These are phyloP conservation scores for Alethe castanea DNA, from an alignment of 2,113 vertebrate species.

Conservation along the genomic window DNA sequence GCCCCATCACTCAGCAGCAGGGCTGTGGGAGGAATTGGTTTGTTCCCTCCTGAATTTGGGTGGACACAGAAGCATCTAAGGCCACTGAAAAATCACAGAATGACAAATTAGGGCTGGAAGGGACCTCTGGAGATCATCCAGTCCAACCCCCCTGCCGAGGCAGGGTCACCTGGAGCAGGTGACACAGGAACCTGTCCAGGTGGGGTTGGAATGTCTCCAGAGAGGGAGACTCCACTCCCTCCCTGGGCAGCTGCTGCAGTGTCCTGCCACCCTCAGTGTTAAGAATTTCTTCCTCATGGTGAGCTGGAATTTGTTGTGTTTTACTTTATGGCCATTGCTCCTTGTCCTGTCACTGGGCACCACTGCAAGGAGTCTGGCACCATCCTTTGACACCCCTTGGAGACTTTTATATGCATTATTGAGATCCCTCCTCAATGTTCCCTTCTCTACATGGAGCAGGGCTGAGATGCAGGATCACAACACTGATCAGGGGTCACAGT, in stretches of 20 bases:
- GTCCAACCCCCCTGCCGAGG: background rate
- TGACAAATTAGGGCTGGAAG: background rate
- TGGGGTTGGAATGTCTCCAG: background rate
- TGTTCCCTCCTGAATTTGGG: background rate
- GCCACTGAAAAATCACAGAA: background rate
- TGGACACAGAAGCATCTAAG: background rate
- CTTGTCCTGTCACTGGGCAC: background rate
- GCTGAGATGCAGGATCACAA: background rate
- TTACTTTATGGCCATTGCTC: background rate
- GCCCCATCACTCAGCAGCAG: rapidly evolving
- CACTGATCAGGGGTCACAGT: background rate
- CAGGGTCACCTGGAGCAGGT: background rate
- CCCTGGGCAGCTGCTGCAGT: background rate
- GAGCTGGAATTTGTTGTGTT: background rate
- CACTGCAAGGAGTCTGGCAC: background rate
- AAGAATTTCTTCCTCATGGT: background rate
- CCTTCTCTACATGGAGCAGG: background rate
- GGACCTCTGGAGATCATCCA: background rate
- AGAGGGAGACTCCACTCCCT: background rate
- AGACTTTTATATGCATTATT: background rate
- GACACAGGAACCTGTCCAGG: background rate
- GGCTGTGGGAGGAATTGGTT: background rate
- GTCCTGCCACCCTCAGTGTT: background rate
- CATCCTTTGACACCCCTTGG: background rate
- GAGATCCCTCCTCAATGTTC: background rate